phyloP scores from a whole-genome alignment of 1,140 invertebrate species.

The Platorchestia sp. region DNA sequence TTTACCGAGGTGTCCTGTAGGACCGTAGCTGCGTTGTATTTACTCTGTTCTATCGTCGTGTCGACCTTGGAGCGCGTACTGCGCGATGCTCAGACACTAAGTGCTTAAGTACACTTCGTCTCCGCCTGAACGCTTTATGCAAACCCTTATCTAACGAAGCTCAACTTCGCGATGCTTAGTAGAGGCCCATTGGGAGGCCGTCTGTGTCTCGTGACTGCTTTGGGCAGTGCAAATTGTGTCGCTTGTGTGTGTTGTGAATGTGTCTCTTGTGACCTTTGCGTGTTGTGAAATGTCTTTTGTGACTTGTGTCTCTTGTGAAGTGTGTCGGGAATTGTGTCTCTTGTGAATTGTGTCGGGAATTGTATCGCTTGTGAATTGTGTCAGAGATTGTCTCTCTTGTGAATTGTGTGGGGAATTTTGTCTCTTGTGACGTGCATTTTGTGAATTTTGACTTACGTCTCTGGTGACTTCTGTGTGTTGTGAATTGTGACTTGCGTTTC shows the following conservation, averaged over 20 bases:
- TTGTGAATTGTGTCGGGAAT: no score
- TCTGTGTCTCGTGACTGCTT: not conserved
- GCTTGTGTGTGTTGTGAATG: no score
- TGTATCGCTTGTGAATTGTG: no score
- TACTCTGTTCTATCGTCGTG: not conserved
- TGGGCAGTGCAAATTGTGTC: no score
- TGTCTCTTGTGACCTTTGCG: no score
- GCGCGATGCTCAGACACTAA: not conserved
- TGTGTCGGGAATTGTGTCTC: no score
- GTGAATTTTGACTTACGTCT: not conserved
- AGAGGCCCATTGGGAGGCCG: no score
- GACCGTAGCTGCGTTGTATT: not conserved
- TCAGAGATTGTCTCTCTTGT: no score
- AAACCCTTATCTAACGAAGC: conserved; percentile 42
- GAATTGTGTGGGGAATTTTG: no score
- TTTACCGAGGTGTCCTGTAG: not conserved
- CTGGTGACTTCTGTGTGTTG: not conserved
- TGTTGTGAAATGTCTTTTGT: no score
- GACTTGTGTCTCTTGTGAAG: no score
- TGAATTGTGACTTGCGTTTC: not conserved
- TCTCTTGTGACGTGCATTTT: no score
- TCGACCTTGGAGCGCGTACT: conserved; percentile 11
- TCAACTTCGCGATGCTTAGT: not conserved
- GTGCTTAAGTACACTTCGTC: conserved; percentile 32
- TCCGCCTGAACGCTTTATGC: conserved; percentile 14